phyloP scores from a whole-genome alignment of 2,797 vertebrate species.

The Trachops cirrhosus region DNA sequence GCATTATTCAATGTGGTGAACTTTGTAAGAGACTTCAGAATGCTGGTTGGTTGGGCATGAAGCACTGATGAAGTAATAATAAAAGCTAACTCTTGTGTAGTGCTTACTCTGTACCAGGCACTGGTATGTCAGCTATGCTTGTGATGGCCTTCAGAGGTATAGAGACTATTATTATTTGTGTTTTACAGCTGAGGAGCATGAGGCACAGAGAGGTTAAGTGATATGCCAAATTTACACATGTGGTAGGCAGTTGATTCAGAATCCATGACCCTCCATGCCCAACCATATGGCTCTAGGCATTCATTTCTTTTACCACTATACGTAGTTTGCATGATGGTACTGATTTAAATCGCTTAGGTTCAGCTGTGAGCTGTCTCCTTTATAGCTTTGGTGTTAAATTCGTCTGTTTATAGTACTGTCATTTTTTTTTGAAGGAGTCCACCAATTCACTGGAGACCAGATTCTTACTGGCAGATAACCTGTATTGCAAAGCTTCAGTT shows the following conservation, averaged over 20 bases:
- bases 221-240: not conserved
- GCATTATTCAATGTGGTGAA: not conserved
- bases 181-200: slow-evolving; percentile 7
- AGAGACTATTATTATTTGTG: not conserved
- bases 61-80: not conserved
- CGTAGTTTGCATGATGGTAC: not conserved
- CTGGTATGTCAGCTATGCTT: not conserved
- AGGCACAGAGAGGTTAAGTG: not conserved
- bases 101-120: not conserved
- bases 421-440: slow-evolving; percentile 87
- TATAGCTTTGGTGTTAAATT: slow-evolving; percentile 4
- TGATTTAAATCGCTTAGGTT: slow-evolving; percentile 41
- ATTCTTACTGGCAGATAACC: slow-evolving; percentile 96
- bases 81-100: not conserved
- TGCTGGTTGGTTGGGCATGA: not conserved
- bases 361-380: not conserved
- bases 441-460: slow-evolving; percentile 94
- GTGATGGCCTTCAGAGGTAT: not conserved
- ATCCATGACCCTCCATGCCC: not conserved
- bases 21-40: slow-evolving; percentile 15
- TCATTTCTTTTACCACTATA: slow-evolving; percentile 4
- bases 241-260: not conserved
- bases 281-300: not conserved
- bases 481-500: slow-evolving; percentile 97
- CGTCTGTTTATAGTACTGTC: slow-evolving; percentile 43